Base-by-base conservation (phyloP, 1,140 invertebrate species). In the Drosophila bocki region DNA sequence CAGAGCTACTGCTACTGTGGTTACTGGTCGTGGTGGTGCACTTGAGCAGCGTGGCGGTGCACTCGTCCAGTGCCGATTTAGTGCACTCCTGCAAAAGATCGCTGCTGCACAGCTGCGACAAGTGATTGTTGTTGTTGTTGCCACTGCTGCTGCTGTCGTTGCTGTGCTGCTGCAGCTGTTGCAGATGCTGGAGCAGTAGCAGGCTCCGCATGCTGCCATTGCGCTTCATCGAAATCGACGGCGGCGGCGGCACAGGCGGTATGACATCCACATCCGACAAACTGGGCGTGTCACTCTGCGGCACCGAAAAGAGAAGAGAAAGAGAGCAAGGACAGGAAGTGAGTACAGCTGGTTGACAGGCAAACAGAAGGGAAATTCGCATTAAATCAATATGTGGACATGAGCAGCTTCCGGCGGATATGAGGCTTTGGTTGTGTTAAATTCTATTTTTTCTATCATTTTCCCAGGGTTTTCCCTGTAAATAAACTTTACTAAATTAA, bases 231-330 rank as follows among this genome's bases (percentile, higher is more conserved):
- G 82, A 50, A 59, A 92, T 76, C 19, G 82, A 50, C 13, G 91
- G 87, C 39, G 91, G 91, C 45, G 91, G 91, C 33, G 91, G 91
- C 72, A 92, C 91, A 29, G 91, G 91, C 63, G 91, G 91, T 80
- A 92, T 92, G 11, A 87, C 59, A 57, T 92, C 91, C 68, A 92
- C 91, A 80, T 92, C 91, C 71, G 88, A 91, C 75, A 88, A 54
- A 63, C 90, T 88, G 71, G 76, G 69, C 47, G 91, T 82, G 80
- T 92, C 91, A 41, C 82, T 84, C 91, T 92, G 71, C 33, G 51
- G 51, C 51, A 45, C 59, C 37, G 51, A 32, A 41, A 41, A 58
- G 11, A 29, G 33, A 32, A 35, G 42, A 35, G n/a, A 67, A 45
- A 44, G 15, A 39, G 26, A 48, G 15, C 48, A 7, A 53, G 32